Base-by-base conservation (phyloP, 1,140 invertebrate species). In the Rhyacophila brunnea region DNA sequence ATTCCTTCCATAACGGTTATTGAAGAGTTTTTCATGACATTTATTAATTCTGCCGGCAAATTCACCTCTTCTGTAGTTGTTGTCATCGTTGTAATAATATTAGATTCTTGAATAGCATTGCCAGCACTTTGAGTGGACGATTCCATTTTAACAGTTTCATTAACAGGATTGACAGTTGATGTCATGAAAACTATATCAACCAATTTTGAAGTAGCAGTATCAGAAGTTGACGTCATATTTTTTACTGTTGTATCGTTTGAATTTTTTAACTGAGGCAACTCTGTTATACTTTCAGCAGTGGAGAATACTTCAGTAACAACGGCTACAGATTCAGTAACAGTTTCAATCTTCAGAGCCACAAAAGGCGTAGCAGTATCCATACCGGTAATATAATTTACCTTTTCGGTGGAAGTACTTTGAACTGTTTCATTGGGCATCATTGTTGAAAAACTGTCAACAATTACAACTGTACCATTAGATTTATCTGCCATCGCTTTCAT, bases 171-270 rank as follows among this genome's bases (percentile, higher is more conserved):
- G n/a, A 28, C 20, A 20, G 50, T 52, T 34, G 55, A 44, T n/a
- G 36, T 42, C 54, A 57, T 57, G 46, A 50, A 42, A 43, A 50
- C 48, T 32, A 58, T 58, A 1, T 58, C 48, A 23, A 50, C 20
- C 23, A 58, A 38, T 35, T 58, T 58, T 28, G 48, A 51, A 17
- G 18, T 13, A 4, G 36, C 6, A 9, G 18, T 18, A 15, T 49
- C 47, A 10, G 23, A 13, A 34, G n/a, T 13, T 13, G n/a, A n/a
- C n/a, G 23, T 49, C n/a, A 17, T 11, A 32, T 59, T 60, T 13
- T 62, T 28, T n/a, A n/a, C n/a, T n/a, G n/a, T n/a, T 28, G 23
- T 28, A 5, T 28, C 23, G 9, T 28, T 28, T 28, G 23, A 28
- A 3, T 5, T 28, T 9, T 5, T 28, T 28, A 28, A 28, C 9